These are phyloP conservation scores for Malurus alboscapulatus DNA, from an alignment of 2,113 vertebrate genomes.

Conservation along the genomic window DNA sequence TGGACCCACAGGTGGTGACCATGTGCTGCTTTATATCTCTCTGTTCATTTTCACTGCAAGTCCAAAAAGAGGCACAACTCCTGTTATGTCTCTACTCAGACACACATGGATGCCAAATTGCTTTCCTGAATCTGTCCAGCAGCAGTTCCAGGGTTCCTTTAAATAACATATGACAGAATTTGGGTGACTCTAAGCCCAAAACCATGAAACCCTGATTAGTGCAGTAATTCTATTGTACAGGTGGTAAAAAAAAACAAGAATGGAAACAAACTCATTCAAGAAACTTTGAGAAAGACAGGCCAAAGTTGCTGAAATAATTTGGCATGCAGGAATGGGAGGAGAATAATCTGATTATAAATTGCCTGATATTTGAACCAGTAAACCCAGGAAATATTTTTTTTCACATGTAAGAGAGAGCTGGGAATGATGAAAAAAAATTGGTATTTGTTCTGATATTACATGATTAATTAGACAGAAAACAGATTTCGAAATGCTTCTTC, in stretches of 20 bases:
- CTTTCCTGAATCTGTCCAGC: background rate
- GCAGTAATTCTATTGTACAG: background rate
- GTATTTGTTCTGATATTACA: constrained; percentile 4
- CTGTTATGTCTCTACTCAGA: background rate
- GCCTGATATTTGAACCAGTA: background rate
- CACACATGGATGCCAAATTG: rapidly evolving
- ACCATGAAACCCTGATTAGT: background rate
- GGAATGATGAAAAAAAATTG: background rate
- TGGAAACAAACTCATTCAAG: background rate
- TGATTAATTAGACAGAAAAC: constrained; percentile 26
- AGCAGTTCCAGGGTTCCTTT: background rate
- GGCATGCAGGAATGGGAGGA: background rate
- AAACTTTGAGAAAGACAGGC: background rate
- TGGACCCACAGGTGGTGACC: background rate
- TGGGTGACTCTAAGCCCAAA: background rate
- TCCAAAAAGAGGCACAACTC: background rate
- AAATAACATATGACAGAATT: background rate
- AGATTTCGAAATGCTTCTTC: constrained; percentile 1
- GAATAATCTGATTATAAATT: background rate
- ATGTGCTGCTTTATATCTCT: too few species aligned
- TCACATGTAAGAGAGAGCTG: background rate
- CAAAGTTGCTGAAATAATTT: background rate
- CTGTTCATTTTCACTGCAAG: background rate
- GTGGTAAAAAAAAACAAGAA: background rate
- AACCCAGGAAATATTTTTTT: background rate